A percentile compares a stretch with the other conserved stretches of the same genome.
phyloP scores from a whole-genome alignment of 2,113 vertebrate species.

The rat (Rattus norvegicus) region DNA sequence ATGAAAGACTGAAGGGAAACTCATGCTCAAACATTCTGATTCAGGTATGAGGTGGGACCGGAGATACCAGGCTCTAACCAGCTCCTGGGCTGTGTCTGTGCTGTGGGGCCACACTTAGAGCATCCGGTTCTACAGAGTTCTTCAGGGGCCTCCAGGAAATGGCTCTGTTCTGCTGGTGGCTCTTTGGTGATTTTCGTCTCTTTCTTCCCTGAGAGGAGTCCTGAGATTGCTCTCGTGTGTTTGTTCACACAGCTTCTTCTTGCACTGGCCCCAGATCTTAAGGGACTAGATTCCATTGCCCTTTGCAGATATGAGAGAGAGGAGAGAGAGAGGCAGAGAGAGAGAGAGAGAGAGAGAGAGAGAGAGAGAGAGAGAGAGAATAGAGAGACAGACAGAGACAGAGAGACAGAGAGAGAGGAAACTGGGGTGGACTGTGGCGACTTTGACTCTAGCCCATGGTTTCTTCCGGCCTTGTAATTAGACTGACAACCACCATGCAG shows the following conservation, averaged over 20 bases:
- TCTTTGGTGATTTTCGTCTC: not conserved
- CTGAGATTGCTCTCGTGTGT: not conserved
- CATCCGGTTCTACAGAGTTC: not conserved
- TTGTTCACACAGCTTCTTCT: not conserved
- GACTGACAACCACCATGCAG: not conserved
- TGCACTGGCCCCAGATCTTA: not conserved
- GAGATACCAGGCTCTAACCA: not conserved
- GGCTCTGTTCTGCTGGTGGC: not conserved
- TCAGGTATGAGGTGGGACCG: not conserved
- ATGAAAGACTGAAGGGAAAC: not conserved
- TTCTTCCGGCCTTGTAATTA: not conserved
- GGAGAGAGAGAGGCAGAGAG: too few species aligned
- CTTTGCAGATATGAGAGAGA: not conserved
- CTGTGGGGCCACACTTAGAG: too few species aligned
- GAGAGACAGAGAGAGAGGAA: not conserved
- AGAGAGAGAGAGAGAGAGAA: too few species aligned
- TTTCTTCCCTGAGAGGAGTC: not conserved
- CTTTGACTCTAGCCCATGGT: not conserved
- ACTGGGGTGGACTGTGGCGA: not conserved
- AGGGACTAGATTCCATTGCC: not conserved
- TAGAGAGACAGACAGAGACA: too few species aligned
- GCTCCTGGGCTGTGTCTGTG: rapidly evolving
- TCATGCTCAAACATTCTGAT: not conserved
- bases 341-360: too few species aligned
- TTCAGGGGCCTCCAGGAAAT: not conserved